These are phyloP conservation scores for Sicus ferrugineus DNA, from an alignment of 2,888 invertebrate genomes.

Conservation along the genomic window DNA sequence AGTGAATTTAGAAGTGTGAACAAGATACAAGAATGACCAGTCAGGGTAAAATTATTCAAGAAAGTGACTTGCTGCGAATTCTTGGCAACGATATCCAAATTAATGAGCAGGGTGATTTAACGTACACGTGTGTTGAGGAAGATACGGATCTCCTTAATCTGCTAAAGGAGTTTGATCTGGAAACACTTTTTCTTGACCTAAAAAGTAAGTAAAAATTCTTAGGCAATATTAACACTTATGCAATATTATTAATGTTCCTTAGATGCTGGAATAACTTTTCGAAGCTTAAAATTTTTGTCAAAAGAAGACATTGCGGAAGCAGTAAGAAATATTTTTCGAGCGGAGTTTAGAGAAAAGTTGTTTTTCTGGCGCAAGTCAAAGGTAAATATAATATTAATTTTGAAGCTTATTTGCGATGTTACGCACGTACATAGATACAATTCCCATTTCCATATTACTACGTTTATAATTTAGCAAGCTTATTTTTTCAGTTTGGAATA, in stretches of 20 bases:
- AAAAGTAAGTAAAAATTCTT: constrained; percentile 33
- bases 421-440: too few species aligned
- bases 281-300: constrained; percentile 36
- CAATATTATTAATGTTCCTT: constrained; percentile 33
- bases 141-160: constrained; percentile 11
- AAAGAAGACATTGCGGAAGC: constrained; percentile 36
- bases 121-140: constrained; percentile 26
- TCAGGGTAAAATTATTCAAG: constrained; percentile 26
- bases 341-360: too few species aligned
- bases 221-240: constrained; percentile 32
- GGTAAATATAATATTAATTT: too few species aligned
- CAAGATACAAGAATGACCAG: constrained; percentile 17
- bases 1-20: constrained; percentile 29
- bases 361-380: too few species aligned
- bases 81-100: constrained; percentile 30
- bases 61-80: constrained; percentile 17
- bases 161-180: constrained; percentile 28
- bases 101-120: constrained; percentile 31
- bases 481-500: too few species aligned
- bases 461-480: too few species aligned
- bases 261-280: constrained; percentile 35
- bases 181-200: constrained; percentile 35
- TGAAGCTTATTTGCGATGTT: too few species aligned
- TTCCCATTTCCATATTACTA: too few species aligned
- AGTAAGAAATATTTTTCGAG: constrained; percentile 33